phyloP scores from a whole-genome alignment of 2,113 vertebrate genomes.

The Lates calcarifer region DNA sequence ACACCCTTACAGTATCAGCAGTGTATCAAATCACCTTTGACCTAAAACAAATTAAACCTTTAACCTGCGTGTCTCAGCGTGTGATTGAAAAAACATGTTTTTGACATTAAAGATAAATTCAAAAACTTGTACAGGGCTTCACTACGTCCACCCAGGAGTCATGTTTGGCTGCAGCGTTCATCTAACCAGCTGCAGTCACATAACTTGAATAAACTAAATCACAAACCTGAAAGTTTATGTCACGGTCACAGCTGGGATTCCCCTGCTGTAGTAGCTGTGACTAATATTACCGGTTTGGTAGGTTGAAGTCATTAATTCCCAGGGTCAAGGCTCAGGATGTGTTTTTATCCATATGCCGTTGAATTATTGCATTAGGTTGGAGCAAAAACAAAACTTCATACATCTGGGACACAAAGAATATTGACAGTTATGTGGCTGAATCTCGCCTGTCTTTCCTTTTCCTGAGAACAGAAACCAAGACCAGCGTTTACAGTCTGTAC shows the following conservation, averaged over 20 bases:
- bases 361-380: neutral
- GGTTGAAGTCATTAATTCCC: slow-evolving; percentile 3
- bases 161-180: neutral
- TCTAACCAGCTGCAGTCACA: neutral
- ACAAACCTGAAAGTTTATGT: neutral
- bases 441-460: neutral
- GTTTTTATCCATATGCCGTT: neutral
- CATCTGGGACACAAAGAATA: neutral
- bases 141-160: neutral
- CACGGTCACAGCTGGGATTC: neutral
- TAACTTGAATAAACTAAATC: slow-evolving; percentile 1
- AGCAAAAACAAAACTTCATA: slow-evolving; percentile 7
- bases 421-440: neutral
- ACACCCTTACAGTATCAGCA: neutral
- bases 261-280: neutral
- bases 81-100: neutral
- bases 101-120: neutral
- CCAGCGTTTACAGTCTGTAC: slow-evolving; percentile 24
- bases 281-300: slow-evolving; percentile 7
- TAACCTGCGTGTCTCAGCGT: neutral
- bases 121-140: neutral
- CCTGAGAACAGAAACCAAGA: slow-evolving; percentile 35
- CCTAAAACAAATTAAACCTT: neutral
- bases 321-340: slow-evolving; percentile 13
- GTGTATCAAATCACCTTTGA: slow-evolving; percentile 7